Evolutionary conservation across 1,140 invertebrate species (phyloP).

Genomic region (Chionoecetes opilio): DNA sequence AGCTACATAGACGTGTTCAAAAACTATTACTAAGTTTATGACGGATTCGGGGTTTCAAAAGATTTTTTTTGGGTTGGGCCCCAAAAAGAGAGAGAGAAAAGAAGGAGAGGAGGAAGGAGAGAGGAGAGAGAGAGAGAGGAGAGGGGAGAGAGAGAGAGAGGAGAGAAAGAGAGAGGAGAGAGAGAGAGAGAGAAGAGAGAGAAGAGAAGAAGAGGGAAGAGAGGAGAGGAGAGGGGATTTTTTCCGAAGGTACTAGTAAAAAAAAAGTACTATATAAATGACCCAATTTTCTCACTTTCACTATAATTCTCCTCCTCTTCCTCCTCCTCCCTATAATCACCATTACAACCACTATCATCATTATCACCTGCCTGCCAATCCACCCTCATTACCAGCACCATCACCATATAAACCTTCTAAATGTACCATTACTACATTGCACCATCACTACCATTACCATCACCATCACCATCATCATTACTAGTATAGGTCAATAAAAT

Average conservation of each 20-base stretch:
- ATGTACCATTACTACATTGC: neutral
- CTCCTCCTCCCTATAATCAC: neutral
- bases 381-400: neutral
- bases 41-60: neutral
- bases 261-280: neutral
- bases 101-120: too few relatives aligned
- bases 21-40: neutral
- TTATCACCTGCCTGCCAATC: neutral
- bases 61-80: too few relatives aligned
- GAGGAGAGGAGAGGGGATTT: neutral
- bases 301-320: neutral
- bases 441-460: neutral
- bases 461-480: neutral
- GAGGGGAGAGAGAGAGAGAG: too few relatives aligned
- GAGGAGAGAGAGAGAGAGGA: too few relatives aligned
- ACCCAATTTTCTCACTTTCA: neutral
- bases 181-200: slow-evolving; percentile 9
- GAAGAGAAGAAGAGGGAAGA: neutral
- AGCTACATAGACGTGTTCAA: too few relatives aligned
- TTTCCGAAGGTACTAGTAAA: neutral
- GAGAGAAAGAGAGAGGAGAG: neutral
- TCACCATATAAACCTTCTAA: neutral
- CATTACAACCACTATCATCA: neutral
- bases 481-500: too few relatives aligned
- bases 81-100: too few relatives aligned